Percentiles rank a stretch among this genome's conserved stretches.
phyloP scores from a whole-genome alignment of 1,140 invertebrate genomes.

The Cryptotermes secundus region DNA sequence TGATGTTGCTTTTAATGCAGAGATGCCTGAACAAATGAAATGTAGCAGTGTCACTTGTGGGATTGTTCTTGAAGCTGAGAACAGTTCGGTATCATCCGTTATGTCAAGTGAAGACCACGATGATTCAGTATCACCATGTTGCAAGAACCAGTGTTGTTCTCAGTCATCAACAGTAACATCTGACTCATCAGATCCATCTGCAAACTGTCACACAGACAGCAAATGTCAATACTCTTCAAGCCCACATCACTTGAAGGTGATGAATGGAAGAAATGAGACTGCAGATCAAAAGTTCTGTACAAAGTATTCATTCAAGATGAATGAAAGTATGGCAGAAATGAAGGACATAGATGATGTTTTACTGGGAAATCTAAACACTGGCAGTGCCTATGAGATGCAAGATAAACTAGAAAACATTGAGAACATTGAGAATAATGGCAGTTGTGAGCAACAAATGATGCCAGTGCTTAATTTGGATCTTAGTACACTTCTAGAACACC shows the following conservation, averaged over 20 bases:
- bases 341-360: conserved; percentile 22
- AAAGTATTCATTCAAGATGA: neutral
- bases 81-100: conserved; percentile 17
- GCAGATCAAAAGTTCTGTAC: neutral
- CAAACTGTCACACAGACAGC: neutral
- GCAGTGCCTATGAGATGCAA: neutral
- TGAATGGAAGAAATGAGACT: neutral
- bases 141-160: conserved; percentile 11
- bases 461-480: conserved; percentile 48
- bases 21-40: neutral
- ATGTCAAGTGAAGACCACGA: conserved; percentile 25
- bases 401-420: neutral
- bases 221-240: neutral
- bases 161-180: neutral
- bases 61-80: neutral
- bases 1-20: neutral
- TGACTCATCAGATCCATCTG: conserved; percentile 20
- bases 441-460: conserved; percentile 39
- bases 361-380: conserved; percentile 6
- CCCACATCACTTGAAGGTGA: neutral
- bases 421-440: neutral
- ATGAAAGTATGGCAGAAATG: neutral
- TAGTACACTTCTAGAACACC: conserved; percentile 40
- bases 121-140: conserved; percentile 7
- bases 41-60: neutral